Conservation (phyloP, 2,888 invertebrate genomes). For the Luperina testacea region DNA sequence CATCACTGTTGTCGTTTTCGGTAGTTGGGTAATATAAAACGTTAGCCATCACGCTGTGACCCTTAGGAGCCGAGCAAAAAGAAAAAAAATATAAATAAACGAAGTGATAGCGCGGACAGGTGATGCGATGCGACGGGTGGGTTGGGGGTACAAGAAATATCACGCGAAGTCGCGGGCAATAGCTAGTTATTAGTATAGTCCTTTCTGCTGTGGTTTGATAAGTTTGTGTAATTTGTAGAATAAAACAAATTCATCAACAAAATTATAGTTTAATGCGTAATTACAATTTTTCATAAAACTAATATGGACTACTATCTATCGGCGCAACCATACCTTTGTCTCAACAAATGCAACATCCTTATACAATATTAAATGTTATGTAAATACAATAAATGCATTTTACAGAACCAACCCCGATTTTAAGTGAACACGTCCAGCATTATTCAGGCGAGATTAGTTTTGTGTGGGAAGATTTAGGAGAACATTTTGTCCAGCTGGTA, state of each 20-base stretch:
- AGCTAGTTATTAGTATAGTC: no score
- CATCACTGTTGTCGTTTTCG: no score
- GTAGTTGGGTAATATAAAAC: no score
- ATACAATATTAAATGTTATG: constrained; percentile 74
- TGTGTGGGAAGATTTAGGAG: constrained; percentile 93
- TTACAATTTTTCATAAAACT: constrained; percentile 87
- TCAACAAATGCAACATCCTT: constrained; percentile 85
- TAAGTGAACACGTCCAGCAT: constrained; percentile 73
- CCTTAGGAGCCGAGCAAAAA: no score
- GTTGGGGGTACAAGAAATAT: no score
- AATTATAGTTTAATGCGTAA: constrained; percentile 87
- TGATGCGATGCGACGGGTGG: no score
- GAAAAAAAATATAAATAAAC: no score
- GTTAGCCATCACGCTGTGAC: no score
- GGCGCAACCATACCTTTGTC: constrained; percentile 82
- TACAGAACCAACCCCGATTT: constrained; percentile 76
- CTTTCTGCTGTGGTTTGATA: no score
- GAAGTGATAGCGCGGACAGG: no score
- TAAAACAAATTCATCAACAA: constrained; percentile 79
- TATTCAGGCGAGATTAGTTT: constrained; percentile 73
- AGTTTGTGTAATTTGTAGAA: constrained; percentile 8
- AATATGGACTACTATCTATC: constrained; percentile 85
- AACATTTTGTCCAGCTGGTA: constrained; percentile 96
- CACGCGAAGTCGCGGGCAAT: no score
- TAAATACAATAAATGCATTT: constrained; percentile 82